Evolutionary conservation across 2,113 vertebrate genomes (phyloP), one percentile per base, ranked within the genome.

Genomic region (Crotalus horridus): DNA sequence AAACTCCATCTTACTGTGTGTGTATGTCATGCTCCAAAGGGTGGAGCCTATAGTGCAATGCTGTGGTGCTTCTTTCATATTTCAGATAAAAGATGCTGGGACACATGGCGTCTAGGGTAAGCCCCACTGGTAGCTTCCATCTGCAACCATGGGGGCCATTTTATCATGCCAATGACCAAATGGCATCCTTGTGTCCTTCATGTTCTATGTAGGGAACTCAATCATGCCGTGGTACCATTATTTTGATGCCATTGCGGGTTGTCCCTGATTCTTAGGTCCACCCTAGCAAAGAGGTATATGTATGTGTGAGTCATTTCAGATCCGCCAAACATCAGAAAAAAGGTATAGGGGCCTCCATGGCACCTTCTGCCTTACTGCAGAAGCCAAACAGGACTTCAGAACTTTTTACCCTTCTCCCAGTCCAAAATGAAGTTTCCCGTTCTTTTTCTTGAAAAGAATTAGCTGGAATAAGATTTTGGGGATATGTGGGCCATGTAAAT

Each of bases 401-500:
- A 21, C 39, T n/a, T 9, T 87, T 59, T 48, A 46, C 43, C 46
- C 48, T 81, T 89, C 26, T 91, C n/a, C 85, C 64, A 87, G 26
- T 87, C 55, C 39, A 29, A 94, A 92, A 54, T 23, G 48, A 91
- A 85, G 81, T 93, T 7, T 92, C 23, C 13, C 81, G 54, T 11
- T 2, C 39, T 43, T 20, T 6, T 53, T 21, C 85, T 13, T 39
- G 23, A 3, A 87, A 85, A n/a, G 69, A 11, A 92, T 95, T 48
- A 93, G 20, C 43, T 90, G 93, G 81, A 85, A 10, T 64, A 69
- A 92, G 53, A 54, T 88, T 56, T 17, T 90, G 51, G 26, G 90
- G 43, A 55, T 93, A 48, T 0, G 90, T 91, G 89, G 3, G 61
- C 89, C 90, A 53, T 3, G 15, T 91, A 85, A 95, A 87, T 93